Percentiles rank a stretch among this genome's conserved stretches.
phyloP scores from a whole-genome alignment of 2,113 vertebrate genomes.

The Laticauda colubrina region DNA sequence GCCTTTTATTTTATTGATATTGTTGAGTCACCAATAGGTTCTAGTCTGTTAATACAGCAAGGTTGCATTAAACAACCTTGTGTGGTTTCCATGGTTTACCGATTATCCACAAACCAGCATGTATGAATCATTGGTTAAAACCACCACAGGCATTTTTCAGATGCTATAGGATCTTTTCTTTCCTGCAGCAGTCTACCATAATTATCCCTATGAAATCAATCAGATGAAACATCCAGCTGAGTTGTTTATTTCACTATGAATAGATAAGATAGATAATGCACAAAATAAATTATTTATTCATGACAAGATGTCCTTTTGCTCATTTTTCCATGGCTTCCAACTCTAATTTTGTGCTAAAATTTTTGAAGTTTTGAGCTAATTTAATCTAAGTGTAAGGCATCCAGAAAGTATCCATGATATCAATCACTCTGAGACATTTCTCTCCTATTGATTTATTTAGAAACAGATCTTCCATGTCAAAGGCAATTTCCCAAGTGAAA shows the following conservation, averaged over 20 bases:
- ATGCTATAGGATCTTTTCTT: neutral
- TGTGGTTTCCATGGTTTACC: neutral
- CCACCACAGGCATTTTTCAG: neutral
- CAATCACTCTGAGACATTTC: no score
- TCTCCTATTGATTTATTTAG: no score
- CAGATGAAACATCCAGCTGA: neutral
- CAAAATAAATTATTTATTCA: neutral
- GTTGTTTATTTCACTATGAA: neutral
- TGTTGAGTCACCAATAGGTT: neutral
- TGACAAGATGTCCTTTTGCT: neutral
- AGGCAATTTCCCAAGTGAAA: no score
- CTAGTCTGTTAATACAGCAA: neutral
- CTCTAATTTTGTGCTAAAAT: conserved; percentile 8
- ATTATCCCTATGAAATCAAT: neutral
- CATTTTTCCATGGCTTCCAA: conserved; percentile 2
- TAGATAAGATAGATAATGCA: neutral
- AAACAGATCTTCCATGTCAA: no score
- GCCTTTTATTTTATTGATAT: neutral
- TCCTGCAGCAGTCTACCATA: neutral
- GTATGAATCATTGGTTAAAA: neutral
- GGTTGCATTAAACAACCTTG: neutral
- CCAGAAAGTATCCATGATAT: no score
- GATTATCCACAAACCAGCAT: neutral
- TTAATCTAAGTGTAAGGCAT: conserved; percentile 12
- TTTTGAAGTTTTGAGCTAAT: conserved; percentile 15